These are phyloP conservation scores for Pseudomugil gertrudae DNA, from an alignment of 2,797 vertebrate species.

Conservation along the genomic window DNA sequence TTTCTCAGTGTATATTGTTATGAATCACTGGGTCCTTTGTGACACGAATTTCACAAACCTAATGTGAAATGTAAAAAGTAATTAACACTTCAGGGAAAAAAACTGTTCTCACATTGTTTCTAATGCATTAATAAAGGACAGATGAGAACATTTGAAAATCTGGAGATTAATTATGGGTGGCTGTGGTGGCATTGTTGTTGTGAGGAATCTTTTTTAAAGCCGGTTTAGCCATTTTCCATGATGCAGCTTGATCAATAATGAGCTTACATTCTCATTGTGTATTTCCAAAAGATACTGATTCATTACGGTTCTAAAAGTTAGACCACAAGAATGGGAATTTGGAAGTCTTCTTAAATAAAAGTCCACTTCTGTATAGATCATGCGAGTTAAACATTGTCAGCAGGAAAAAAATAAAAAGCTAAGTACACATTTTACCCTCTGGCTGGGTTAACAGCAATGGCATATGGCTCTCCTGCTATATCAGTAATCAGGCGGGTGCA, in stretches of 20 bases:
- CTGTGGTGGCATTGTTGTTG: neutral
- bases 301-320: neutral
- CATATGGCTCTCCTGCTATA: conserved; percentile 96
- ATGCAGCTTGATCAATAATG: neutral
- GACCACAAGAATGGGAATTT: neutral
- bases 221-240: neutral
- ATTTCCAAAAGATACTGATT: neutral
- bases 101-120: neutral
- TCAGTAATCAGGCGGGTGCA: conserved; percentile 96
- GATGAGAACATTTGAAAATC: conserved; percentile 24
- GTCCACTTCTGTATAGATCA: neutral
- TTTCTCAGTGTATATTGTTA: neutral
- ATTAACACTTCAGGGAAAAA: neutral
- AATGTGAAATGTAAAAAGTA: neutral
- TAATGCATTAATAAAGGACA: neutral
- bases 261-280: neutral
- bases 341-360: neutral
- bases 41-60: neutral
- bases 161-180: neutral
- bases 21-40: neutral
- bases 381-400: neutral
- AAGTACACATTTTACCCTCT: conserved; percentile 84
- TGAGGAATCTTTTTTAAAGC: conserved; percentile 1
- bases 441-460: conserved; percentile 93
- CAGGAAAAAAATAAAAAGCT: neutral